These are phyloP conservation scores for Tetranychus piercei DNA, from an alignment of 2,888 invertebrate species.

Conservation along the genomic window DNA sequence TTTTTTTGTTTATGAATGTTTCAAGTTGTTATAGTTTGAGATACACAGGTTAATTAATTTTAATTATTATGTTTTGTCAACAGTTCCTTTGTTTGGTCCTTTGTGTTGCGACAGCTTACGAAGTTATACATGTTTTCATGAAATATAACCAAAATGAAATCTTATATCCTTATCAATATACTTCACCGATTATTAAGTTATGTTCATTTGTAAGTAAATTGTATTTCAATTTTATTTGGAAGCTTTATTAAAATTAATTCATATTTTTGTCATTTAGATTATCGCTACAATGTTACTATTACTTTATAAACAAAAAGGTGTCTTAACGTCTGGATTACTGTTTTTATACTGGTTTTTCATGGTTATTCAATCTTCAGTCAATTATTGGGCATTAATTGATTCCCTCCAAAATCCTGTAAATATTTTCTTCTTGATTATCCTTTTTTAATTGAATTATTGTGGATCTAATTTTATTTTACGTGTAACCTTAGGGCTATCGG, in stretches of 20 bases:
- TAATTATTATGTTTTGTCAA: neutral
- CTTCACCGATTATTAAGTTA: neutral
- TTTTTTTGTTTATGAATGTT: neutral
- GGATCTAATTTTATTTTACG: neutral
- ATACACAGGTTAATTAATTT: too few species aligned
- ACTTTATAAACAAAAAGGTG: conserved; percentile 52
- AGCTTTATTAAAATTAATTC: neutral
- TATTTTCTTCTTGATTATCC: neutral
- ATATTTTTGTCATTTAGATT: neutral
- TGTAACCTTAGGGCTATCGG: neutral
- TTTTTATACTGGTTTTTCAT: conserved; percentile 65
- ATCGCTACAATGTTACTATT: neutral
- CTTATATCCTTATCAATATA: neutral
- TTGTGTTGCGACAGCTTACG: neutral
- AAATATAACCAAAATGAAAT: neutral
- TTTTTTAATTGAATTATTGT: too few species aligned
- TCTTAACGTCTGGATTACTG: conserved; percentile 68
- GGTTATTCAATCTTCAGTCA: neutral
- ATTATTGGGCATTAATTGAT: neutral
- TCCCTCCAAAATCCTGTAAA: neutral
- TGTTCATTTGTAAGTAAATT: neutral
- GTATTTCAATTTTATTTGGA: neutral
- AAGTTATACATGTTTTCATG: neutral
- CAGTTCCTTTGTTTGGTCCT: neutral
- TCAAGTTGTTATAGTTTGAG: neutral